Conservation (phyloP, 2,888 invertebrate genomes). For the Caradrina clavipalpis region DNA sequence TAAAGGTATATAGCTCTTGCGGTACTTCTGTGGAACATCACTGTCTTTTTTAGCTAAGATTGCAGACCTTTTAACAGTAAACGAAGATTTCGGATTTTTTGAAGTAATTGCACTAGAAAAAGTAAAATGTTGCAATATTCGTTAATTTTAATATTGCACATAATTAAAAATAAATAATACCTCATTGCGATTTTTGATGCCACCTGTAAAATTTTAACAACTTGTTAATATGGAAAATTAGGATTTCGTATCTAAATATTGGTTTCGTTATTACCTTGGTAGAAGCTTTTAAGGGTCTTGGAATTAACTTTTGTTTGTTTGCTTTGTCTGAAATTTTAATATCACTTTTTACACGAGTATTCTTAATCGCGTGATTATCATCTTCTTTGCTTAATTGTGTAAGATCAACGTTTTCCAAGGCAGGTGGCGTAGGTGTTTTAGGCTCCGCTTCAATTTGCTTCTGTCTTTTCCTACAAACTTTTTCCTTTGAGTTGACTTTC, state of each 20-base stretch:
- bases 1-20: slow-evolving; percentile 72
- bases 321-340: slow-evolving; percentile 40
- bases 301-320: slow-evolving; percentile 34
- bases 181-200: slow-evolving; percentile 72
- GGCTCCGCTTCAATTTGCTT: slow-evolving; percentile 29
- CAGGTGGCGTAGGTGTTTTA: slow-evolving; percentile 34
- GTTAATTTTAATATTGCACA: slow-evolving; percentile 3
- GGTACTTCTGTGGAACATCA: slow-evolving; percentile 48
- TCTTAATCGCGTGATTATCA: slow-evolving; percentile 19
- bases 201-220: slow-evolving; percentile 72
- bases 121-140: slow-evolving; percentile 6
- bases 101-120: slow-evolving; percentile 70
- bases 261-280: slow-evolving; percentile 67
- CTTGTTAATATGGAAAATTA: slow-evolving; percentile 6
- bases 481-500: slow-evolving; percentile 54
- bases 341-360: slow-evolving; percentile 19
- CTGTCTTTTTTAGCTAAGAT: slow-evolving; percentile 62
- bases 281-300: slow-evolving; percentile 52
- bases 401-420: slow-evolving; percentile 18
- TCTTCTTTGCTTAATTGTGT: slow-evolving; percentile 32
- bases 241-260: neutral
- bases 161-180: slow-evolving; percentile 60
- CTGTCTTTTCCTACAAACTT: slow-evolving; percentile 34
- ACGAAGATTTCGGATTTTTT: slow-evolving; percentile 69
- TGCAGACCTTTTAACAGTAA: slow-evolving; percentile 62